A percentile compares a stretch with the other conserved stretches of the same genome.
Evolutionary conservation across 2,113 vertebrate genomes (phyloP).

Genomic region (Lepus europaeus): DNA sequence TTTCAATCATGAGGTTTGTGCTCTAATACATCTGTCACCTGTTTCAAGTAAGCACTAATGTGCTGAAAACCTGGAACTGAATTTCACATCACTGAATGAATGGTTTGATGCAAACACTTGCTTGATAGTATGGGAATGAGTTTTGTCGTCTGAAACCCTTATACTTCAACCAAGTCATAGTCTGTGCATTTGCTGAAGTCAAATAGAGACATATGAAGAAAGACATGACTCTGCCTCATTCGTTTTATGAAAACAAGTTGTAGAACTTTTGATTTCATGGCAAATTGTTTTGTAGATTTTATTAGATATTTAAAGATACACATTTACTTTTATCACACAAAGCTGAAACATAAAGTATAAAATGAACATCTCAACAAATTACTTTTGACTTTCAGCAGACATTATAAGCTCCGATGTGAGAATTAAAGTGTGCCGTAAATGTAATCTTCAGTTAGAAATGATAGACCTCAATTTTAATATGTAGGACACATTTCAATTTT

Average conservation of each 20-base stretch:
- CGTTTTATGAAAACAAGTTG: not conserved
- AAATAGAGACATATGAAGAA: not conserved
- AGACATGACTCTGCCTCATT: not conserved
- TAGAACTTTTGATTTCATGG: not conserved
- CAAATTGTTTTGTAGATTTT: not conserved
- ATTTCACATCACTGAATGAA: conserved; percentile 46
- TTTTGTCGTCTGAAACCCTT: not conserved
- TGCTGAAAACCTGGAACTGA: conserved; percentile 21
- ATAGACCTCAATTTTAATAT: not conserved
- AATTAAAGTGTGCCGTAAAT: not conserved
- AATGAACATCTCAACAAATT: not conserved
- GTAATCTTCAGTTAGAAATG: not conserved
- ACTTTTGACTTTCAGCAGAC: not conserved
- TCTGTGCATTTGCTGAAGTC: conserved; percentile 31
- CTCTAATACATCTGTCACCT: conserved; percentile 58
- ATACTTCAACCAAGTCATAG: conserved; percentile 37
- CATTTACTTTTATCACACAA: conserved; percentile 14
- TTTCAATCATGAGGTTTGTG: conserved; percentile 48
- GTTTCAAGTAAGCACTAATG: conserved; percentile 68
- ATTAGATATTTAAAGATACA: not conserved
- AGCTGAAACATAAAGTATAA: not conserved
- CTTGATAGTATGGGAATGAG: not conserved
- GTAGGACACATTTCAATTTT: not conserved
- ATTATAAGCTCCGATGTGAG: not conserved
- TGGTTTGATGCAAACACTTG: conserved; percentile 17